phyloP scores from a whole-genome alignment of 1,140 invertebrate genomes.

The Papilio polyxenes region DNA sequence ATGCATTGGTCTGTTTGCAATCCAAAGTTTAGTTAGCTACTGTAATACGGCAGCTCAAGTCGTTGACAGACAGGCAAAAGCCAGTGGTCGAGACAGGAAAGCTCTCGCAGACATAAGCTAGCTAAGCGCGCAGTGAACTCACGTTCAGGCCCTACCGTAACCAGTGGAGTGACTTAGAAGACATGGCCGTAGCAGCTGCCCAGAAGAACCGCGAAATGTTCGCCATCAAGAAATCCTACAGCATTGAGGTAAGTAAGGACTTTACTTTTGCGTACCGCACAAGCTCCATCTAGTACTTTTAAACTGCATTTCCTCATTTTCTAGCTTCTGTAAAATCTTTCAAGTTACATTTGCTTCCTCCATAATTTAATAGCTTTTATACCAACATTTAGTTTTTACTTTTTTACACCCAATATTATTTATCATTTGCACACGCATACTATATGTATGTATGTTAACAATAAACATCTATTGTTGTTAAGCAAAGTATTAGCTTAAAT shows the following conservation, averaged over 20 bases:
- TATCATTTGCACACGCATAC: background rate
- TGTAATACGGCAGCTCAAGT: conserved; percentile 78
- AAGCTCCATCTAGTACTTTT: conserved; percentile 1
- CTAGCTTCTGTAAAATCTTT: background rate
- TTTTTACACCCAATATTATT: conserved; percentile 2
- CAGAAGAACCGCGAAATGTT: conserved; percentile 96
- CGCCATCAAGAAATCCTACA: conserved; percentile 97
- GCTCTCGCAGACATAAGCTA: conserved; percentile 79
- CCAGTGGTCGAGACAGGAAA: conserved; percentile 79
- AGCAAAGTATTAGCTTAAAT: background rate
- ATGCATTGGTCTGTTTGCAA: conserved; percentile 81
- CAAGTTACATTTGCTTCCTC: background rate
- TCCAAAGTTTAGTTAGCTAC: conserved; percentile 79
- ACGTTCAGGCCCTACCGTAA: conserved; percentile 71
- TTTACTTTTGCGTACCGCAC: conserved; percentile 40
- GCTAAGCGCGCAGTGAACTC: conserved; percentile 78
- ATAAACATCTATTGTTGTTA: background rate
- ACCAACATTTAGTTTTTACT: background rate
- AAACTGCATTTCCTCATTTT: background rate
- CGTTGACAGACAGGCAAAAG: conserved; percentile 79
- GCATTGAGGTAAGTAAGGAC: conserved; percentile 96
- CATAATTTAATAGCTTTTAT: conserved; percentile 1
- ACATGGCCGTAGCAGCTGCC: conserved; percentile 91
- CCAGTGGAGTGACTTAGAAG: conserved; percentile 69
- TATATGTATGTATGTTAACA: background rate